Conservation (phyloP, 2,888 invertebrate species). For the Ischnus inquisitorius region DNA sequence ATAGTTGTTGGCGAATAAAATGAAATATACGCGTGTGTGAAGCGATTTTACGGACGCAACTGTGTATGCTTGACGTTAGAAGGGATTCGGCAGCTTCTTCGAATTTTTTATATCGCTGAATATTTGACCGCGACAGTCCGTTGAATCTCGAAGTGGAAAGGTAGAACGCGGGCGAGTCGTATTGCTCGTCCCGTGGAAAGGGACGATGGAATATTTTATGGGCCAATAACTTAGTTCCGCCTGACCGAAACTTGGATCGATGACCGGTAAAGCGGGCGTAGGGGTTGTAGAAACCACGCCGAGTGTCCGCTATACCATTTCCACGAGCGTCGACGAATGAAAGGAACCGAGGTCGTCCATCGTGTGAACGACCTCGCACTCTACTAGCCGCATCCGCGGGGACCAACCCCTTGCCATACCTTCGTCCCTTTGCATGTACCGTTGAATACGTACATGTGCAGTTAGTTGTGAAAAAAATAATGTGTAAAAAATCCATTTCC, state of each 20-base stretch:
- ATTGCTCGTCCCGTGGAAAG: neutral
- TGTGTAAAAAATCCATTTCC: no score
- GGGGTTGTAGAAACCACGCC: constrained; percentile 15
- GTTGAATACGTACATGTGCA: neutral
- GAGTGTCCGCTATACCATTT: constrained; percentile 25
- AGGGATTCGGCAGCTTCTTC: no score
- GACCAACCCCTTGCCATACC: neutral
- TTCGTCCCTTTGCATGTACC: constrained; percentile 4
- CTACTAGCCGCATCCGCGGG: constrained; percentile 35
- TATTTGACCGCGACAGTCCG: no score
- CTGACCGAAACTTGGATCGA: constrained; percentile 55
- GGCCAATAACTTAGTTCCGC: constrained; percentile 55
- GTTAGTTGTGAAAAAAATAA: no score
- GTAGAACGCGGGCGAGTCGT: no score
- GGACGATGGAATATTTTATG: constrained; percentile 24
- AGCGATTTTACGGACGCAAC: no score
- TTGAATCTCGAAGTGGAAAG: no score
- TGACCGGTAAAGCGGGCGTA: constrained; percentile 26
- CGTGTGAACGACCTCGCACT: constrained; percentile 56
- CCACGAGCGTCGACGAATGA: constrained; percentile 15
- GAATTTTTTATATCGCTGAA: no score
- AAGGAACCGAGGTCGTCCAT: constrained; percentile 39
- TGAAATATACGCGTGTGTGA: no score
- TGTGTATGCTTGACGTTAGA: no score
- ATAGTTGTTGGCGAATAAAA: no score